Evolutionary conservation across 2,113 vertebrate species (phyloP).

Genomic region (Brachypteracias leptosomus): DNA sequence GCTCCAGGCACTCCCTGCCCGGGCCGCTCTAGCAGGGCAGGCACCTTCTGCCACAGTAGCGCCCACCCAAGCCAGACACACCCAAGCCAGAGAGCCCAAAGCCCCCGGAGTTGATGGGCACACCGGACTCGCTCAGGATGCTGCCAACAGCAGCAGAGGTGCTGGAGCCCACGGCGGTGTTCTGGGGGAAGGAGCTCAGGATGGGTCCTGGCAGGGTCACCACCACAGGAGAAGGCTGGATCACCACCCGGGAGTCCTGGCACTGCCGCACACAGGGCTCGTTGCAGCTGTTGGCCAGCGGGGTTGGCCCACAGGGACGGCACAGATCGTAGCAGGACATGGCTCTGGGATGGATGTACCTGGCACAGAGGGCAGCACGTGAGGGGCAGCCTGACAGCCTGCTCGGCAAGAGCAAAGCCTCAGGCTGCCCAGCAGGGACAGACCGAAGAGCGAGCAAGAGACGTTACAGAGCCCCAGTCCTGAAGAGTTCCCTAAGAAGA

Average conservation of each 20-base stretch:
- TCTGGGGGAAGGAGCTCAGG: constrained; percentile 42
- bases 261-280: constrained; percentile 10
- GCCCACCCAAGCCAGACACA: too few relatives aligned
- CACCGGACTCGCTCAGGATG: neutral
- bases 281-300: neutral
- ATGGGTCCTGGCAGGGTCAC: constrained; percentile 16
- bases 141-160: neutral
- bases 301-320: neutral
- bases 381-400: neutral
- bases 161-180: neutral
- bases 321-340: constrained; percentile 13
- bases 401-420: neutral
- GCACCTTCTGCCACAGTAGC: neutral
- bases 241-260: neutral
- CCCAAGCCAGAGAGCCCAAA: neutral
- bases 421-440: neutral
- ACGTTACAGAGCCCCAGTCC: rapidly evolving
- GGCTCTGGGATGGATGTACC: neutral
- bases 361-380: neutral
- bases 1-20: neutral
- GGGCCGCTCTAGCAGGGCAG: neutral
- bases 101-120: neutral
- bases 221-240: neutral
- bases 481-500: rapidly evolving
- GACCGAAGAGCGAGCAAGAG: rapidly evolving